Conservation (phyloP, 2,888 invertebrate genomes). For the Podotricha telesiphe region DNA sequence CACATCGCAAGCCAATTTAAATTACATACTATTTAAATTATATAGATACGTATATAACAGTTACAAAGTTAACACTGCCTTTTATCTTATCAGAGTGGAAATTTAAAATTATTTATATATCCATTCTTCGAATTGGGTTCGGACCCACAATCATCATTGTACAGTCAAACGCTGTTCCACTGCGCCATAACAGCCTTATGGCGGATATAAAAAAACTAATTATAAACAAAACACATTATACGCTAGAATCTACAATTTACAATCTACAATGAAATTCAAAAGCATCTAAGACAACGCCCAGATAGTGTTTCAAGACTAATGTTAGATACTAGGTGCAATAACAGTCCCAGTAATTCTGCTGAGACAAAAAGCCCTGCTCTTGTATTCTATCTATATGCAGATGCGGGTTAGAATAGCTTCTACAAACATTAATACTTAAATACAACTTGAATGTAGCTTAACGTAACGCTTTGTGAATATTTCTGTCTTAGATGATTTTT, state of each 20-base stretch:
- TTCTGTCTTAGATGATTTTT: background rate
- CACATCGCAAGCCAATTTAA: too few relatives aligned
- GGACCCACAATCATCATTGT: too few relatives aligned
- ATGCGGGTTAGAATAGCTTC: conserved; percentile 19
- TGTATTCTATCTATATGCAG: conserved; percentile 26
- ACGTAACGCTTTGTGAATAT: conserved; percentile 9
- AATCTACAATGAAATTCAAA: conserved; percentile 1
- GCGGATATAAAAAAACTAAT: too few relatives aligned
- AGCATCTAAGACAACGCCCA: conserved; percentile 8
- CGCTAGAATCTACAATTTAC: background rate
- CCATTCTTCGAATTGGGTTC: too few relatives aligned
- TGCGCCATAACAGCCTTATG: too few relatives aligned
- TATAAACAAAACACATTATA: too few relatives aligned
- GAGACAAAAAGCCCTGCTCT: conserved; percentile 20
- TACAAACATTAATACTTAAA: conserved; percentile 19
- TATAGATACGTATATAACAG: too few relatives aligned
- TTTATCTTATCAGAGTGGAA: too few relatives aligned
- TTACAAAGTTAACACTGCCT: too few relatives aligned
- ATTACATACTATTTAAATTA: too few relatives aligned
- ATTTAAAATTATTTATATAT: too few relatives aligned
- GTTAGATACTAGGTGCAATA: conserved; percentile 11
- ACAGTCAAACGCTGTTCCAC: too few relatives aligned
- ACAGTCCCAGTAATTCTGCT: conserved; percentile 21
- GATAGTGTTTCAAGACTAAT: conserved; percentile 18
- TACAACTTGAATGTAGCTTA: conserved; percentile 11